phyloP scores from a whole-genome alignment of 2,888 invertebrate genomes.

The Listrodromus nycthemerus region DNA sequence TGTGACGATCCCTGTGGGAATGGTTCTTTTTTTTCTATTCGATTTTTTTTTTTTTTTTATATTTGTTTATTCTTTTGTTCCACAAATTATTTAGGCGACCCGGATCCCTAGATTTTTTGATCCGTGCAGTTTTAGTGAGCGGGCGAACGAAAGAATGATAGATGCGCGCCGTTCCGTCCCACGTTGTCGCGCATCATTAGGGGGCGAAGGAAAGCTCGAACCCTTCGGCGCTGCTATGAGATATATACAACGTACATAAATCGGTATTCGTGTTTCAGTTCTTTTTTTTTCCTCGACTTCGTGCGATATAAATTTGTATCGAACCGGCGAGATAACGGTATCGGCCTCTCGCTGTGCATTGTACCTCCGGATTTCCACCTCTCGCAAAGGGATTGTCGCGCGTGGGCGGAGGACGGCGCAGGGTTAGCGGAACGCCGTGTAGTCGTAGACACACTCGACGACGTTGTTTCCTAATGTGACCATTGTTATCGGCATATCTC shows the following conservation, averaged over 20 bases:
- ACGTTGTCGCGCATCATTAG: constrained; percentile 64
- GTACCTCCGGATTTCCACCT: background rate
- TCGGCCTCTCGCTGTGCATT: constrained; percentile 3
- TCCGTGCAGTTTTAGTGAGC: constrained; percentile 48
- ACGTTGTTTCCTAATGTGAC: constrained; percentile 56
- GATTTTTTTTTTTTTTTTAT: background rate
- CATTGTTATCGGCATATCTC: constrained; percentile 67
- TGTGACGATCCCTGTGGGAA: constrained; percentile 18
- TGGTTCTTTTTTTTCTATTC: constrained; percentile 5
- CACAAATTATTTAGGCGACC: constrained; percentile 45
- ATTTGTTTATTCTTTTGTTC: constrained; percentile 5
- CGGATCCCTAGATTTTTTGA: constrained; percentile 45
- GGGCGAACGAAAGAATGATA: constrained; percentile 29
- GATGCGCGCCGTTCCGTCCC: constrained; percentile 41
- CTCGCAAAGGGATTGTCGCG: constrained; percentile 32
- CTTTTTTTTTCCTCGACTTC: constrained; percentile 30
- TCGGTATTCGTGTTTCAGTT: background rate
- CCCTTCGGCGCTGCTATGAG: constrained; percentile 54
- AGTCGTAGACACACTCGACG: constrained; percentile 1
- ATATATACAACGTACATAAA: constrained; percentile 46
- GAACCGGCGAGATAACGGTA: constrained; percentile 10
- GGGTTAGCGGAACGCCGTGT: background rate
- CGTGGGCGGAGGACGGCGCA: constrained; percentile 1
- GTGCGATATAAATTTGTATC: constrained; percentile 58
- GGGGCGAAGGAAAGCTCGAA: constrained; percentile 61